Evolutionary conservation across 2,113 vertebrate species (phyloP), one percentile per base, ranked within the genome.

Genomic region (Siniperca knerii): DNA sequence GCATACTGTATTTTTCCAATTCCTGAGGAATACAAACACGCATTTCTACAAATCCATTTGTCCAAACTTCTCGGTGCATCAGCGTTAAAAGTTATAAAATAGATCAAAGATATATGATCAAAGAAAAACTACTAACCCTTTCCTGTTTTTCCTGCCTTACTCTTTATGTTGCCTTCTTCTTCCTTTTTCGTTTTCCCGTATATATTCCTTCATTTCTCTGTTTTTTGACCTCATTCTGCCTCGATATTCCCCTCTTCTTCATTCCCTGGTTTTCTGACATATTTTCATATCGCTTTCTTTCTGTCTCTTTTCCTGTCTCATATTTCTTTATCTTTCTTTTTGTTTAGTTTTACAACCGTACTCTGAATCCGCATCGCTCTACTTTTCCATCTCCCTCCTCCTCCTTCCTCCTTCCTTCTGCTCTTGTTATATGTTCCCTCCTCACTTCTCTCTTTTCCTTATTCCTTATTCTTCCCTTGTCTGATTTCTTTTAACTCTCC

Each of bases 401-500:
- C 40, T 42, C 40, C 35, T 37, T 60, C 13, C 15, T 61, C 23
- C 35, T 4, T 69, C 15, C 6, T 10, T 25, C 21, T 23, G 1
- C 9, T 69, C 69, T 21, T 65, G 23, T 54, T 33, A 18, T 2
- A 29, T 15, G 5, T 46, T 33, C 2, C 21, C 8, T 29, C 8
- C 54, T 15, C 13, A 10, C 0, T 10, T 50, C 12, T 21, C 0
- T 6, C 44, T 6, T 7, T 4, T 2, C 70, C 58, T 4, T 12
- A 1, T 2, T 57, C 35, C 58, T 4, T 12, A 1, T 2, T 57
- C 35, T 3, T 46, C 23, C 20, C 23, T 37, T 55, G n/a, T 81
- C 79, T 86, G 3, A 60, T 60, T 61, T 29, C 21, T 42, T 42
- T 20, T 61, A 46, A 42, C 92, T 91, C 82, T 94, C 94, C 86